Evolutionary conservation across 1,140 invertebrate genomes (phyloP).

Genomic region (Elymnias hypermnestra): DNA sequence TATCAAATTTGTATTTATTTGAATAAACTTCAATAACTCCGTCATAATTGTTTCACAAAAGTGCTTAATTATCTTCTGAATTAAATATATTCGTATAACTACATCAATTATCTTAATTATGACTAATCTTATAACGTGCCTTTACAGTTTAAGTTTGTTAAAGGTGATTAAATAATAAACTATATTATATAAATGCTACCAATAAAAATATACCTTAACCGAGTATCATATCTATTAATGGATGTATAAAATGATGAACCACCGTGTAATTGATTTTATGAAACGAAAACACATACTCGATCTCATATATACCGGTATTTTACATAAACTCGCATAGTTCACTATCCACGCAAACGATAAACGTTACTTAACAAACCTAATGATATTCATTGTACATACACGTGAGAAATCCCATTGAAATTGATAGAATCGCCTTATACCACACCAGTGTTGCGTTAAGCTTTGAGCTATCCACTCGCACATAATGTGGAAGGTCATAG

Average conservation of each 20-base stretch:
- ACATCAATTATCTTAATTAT: too few relatives aligned
- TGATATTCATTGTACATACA: constrained; percentile 41
- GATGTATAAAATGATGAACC: constrained; percentile 10
- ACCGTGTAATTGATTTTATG: constrained; percentile 19
- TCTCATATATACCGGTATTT: constrained; percentile 20
- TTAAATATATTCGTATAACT: too few relatives aligned
- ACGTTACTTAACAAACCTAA: constrained; percentile 49
- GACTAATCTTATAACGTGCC: not conserved
- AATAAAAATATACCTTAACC: not conserved
- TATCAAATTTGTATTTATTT: too few relatives aligned
- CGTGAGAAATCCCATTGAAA: constrained; percentile 53
- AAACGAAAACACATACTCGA: constrained; percentile 14
- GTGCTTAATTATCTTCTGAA: too few relatives aligned
- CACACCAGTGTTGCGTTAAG: constrained; percentile 39
- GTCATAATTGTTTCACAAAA: too few relatives aligned
- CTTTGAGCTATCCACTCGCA: constrained; percentile 31
- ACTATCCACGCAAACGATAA: constrained; percentile 18
- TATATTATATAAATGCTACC: not conserved
- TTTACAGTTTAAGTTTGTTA: not conserved
- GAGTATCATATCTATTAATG: not conserved
- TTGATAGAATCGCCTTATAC: constrained; percentile 39
- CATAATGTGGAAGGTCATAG: constrained; percentile 48
- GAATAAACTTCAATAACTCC: too few relatives aligned
- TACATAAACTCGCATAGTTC: constrained; percentile 19
- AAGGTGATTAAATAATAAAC: not conserved